phyloP scores from a whole-genome alignment of 2,797 vertebrate genomes.

The Pseudochirops cupreus region DNA sequence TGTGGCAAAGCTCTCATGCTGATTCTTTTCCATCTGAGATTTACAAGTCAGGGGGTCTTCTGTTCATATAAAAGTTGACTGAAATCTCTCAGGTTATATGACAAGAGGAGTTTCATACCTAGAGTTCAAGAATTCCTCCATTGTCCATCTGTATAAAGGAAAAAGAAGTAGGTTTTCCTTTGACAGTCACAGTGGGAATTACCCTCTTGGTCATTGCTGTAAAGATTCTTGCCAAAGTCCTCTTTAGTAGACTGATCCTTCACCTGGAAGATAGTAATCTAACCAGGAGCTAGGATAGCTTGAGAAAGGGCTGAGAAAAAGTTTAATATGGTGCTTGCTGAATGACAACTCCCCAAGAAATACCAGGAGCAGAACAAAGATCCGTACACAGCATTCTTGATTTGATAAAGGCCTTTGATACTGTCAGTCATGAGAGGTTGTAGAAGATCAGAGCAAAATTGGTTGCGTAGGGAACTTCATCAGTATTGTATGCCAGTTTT shows the following conservation, averaged over 20 bases:
- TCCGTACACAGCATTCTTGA: background rate
- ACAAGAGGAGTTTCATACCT: background rate
- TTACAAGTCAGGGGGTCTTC: background rate
- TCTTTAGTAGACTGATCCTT: background rate
- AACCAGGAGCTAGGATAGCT: background rate
- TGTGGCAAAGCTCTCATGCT: background rate
- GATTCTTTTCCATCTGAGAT: background rate
- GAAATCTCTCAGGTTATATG: background rate
- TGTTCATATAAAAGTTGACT: background rate
- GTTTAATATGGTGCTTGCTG: background rate
- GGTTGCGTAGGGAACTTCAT: background rate
- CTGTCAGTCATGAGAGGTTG: background rate
- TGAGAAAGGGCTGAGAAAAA: background rate
- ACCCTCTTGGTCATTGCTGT: background rate
- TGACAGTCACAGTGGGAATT: background rate
- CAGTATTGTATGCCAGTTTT: background rate
- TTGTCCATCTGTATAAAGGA: background rate
- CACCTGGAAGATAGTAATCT: background rate
- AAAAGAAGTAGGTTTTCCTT: background rate
- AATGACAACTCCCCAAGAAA: background rate
- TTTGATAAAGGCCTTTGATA: background rate
- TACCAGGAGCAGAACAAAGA: background rate
- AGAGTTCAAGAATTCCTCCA: background rate
- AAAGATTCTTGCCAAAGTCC: background rate
- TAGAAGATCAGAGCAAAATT: background rate